A percentile compares a stretch with the other conserved stretches of the same genome.
Evolutionary conservation across 2,113 vertebrate species (phyloP).

Genomic region (Gallinago undulata): DNA sequence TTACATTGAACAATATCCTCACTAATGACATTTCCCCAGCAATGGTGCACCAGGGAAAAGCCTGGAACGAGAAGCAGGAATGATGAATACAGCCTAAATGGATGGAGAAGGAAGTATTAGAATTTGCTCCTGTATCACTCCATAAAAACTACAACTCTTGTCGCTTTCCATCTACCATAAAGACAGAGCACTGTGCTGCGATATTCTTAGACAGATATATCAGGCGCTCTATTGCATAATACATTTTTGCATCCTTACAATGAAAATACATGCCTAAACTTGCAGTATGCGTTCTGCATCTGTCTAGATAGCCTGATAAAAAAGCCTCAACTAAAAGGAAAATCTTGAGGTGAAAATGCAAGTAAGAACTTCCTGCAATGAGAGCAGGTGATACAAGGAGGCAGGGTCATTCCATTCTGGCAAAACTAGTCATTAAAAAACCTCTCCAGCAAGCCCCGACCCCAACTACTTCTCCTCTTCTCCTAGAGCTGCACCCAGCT

Average conservation of each 20-base stretch:
- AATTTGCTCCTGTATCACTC: background rate
- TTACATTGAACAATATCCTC: constrained; percentile 30
- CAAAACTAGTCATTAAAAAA: background rate
- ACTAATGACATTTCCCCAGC: constrained; percentile 44
- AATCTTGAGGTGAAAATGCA: background rate
- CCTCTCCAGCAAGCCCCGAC: background rate
- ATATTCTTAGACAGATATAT: background rate
- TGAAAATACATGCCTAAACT: background rate
- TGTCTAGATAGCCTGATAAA: background rate
- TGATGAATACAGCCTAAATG: background rate
- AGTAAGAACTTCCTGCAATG: background rate
- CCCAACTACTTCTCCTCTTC: background rate
- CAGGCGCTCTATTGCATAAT: background rate
- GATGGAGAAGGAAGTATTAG: constrained; percentile 1
- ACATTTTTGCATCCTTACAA: background rate
- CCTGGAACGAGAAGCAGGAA: background rate
- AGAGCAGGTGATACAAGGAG: background rate
- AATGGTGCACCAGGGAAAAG: constrained; percentile 33
- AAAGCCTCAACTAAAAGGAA: background rate
- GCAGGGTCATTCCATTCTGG: background rate
- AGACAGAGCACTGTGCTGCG: background rate
- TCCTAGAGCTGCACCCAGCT: background rate
- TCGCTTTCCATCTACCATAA: background rate
- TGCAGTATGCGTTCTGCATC: background rate
- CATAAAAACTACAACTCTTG: background rate